phyloP scores from a whole-genome alignment of 1,140 invertebrate species.

The Drosophila athabasca region DNA sequence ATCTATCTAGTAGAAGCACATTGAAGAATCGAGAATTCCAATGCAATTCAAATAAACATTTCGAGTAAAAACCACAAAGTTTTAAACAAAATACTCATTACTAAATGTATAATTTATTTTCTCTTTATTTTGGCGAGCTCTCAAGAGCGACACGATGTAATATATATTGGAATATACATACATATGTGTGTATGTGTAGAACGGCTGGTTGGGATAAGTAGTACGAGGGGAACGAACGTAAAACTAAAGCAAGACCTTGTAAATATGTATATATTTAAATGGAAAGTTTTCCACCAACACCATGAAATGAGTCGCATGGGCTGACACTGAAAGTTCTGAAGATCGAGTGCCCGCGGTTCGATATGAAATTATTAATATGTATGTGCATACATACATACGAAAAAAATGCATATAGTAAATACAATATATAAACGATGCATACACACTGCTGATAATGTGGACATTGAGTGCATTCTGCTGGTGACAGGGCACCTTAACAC shows the following conservation, averaged over 20 bases:
- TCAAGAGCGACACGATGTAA: constrained; percentile 19
- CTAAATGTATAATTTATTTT: constrained; percentile 23
- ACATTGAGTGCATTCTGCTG: not conserved
- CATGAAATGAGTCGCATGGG: not conserved
- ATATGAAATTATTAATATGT: not conserved
- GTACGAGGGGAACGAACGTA: constrained; percentile 15
- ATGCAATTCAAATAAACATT: constrained; percentile 45
- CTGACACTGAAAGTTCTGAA: constrained; percentile 44
- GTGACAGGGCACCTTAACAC: not conserved
- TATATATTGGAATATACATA: constrained; percentile 21
- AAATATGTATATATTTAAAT: constrained; percentile 23
- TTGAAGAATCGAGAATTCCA: constrained; percentile 30
- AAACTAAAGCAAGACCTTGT: constrained; percentile 32
- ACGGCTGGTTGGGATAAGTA: constrained; percentile 39
- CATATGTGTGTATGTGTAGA: constrained; percentile 3
- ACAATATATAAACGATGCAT: not conserved
- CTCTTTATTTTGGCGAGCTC: constrained; percentile 19
- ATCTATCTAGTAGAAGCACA: constrained; percentile 13
- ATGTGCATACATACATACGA: not conserved
- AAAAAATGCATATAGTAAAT: too few species aligned
- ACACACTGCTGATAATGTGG: too few species aligned
- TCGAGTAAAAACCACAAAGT: constrained; percentile 40
- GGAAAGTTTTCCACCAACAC: constrained; percentile 44
- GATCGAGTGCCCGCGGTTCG: constrained; percentile 18
- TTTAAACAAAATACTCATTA: constrained; percentile 37